These are phyloP conservation scores for Hydriomena furcata DNA, from an alignment of 2,888 invertebrate genomes.

Conservation along the genomic window DNA sequence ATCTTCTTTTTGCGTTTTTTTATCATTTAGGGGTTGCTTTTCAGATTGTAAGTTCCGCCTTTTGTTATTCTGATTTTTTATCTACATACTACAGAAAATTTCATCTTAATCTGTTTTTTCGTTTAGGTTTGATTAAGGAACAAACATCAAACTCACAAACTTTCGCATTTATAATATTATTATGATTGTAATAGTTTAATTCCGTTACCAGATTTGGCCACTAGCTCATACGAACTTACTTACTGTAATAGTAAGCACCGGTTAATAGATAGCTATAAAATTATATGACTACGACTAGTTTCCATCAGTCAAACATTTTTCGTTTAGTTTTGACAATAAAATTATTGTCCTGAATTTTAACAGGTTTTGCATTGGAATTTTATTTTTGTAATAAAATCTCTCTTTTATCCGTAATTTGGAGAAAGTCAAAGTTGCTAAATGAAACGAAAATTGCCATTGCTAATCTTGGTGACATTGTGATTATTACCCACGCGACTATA, in stretches of 20 bases:
- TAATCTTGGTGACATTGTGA: slow-evolving; percentile 33
- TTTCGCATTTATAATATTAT: too few relatives aligned
- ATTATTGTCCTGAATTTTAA: slow-evolving; percentile 22
- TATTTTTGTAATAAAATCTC: slow-evolving; percentile 35
- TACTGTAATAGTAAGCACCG: not conserved
- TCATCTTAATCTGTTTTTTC: too few relatives aligned
- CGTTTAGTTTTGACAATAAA: slow-evolving; percentile 16
- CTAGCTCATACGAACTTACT: too few relatives aligned
- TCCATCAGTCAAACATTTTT: slow-evolving; percentile 1
- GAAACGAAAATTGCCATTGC: slow-evolving; percentile 35
- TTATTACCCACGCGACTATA: slow-evolving; percentile 29
- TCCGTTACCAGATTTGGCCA: too few relatives aligned
- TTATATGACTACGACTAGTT: not conserved
- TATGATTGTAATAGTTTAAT: too few relatives aligned
- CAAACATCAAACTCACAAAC: too few relatives aligned
- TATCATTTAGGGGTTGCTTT: too few relatives aligned
- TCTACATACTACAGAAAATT: too few relatives aligned
- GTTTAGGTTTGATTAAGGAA: too few relatives aligned
- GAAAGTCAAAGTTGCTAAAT: slow-evolving; percentile 35
- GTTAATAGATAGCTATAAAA: slow-evolving; percentile 3
- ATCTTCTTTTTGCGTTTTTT: too few relatives aligned
- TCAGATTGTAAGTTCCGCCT: too few relatives aligned
- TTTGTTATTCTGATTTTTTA: too few relatives aligned
- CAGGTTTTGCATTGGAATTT: slow-evolving; percentile 24
- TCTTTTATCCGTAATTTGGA: slow-evolving; percentile 33